A percentile compares a stretch with the other conserved stretches of the same genome.
Conservation (phyloP, 2,113 vertebrate genomes). For the Myocastor coypus region DNA sequence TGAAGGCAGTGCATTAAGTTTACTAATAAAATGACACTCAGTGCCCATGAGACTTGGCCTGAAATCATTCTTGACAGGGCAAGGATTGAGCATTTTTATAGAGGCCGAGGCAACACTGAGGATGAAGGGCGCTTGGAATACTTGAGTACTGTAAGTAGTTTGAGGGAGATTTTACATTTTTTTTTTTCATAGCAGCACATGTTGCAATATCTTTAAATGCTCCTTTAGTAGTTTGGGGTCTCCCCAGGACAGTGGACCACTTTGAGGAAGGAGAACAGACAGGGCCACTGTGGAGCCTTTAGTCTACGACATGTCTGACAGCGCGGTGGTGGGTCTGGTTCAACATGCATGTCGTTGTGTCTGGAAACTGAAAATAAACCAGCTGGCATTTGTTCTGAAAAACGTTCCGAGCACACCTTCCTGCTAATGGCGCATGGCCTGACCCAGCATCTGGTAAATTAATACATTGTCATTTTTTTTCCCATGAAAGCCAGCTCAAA, state of each 20-base stretch:
- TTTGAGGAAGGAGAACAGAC: constrained; percentile 73
- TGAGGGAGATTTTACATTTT: not conserved
- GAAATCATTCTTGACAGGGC: constrained; percentile 45
- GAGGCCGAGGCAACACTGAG: constrained; percentile 1
- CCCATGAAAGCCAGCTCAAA: constrained; percentile 83
- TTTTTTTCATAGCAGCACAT: not conserved
- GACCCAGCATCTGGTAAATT: constrained; percentile 85
- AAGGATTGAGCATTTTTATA: not conserved
- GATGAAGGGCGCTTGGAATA: constrained; percentile 20
- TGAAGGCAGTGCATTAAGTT: constrained; percentile 59
- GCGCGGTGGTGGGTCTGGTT: constrained; percentile 69
- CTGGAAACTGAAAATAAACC: constrained; percentile 82
- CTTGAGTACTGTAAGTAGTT: not conserved
- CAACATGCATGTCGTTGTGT: constrained; percentile 78
- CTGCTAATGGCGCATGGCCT: constrained; percentile 84
- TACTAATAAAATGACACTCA: constrained; percentile 46
- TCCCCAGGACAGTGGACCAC: constrained; percentile 39
- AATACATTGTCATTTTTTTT: constrained; percentile 82
- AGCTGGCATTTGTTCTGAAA: constrained; percentile 86
- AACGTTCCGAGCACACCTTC: constrained; percentile 80
- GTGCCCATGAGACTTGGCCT: constrained; percentile 46
- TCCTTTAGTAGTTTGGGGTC: constrained; percentile 63
- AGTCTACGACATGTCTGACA: constrained; percentile 82
- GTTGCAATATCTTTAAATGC: constrained; percentile 62
- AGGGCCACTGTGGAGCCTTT: constrained; percentile 70